phyloP scores from a whole-genome alignment of 2,888 invertebrate genomes.

The Drosophila vallismaia region DNA sequence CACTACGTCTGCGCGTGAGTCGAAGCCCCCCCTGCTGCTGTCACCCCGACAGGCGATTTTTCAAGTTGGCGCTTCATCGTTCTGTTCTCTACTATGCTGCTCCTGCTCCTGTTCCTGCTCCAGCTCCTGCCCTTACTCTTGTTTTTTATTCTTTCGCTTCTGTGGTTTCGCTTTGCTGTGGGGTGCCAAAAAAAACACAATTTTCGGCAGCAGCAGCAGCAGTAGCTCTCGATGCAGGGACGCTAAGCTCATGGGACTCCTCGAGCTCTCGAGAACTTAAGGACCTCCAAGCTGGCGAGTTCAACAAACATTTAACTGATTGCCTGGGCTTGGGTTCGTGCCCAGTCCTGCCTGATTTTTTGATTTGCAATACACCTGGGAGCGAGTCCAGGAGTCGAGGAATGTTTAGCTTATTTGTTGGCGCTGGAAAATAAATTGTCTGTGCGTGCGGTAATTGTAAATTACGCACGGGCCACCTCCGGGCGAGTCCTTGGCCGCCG shows the following conservation, averaged over 20 bases:
- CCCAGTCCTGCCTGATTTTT: constrained; percentile 61
- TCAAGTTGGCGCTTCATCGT: constrained; percentile 73
- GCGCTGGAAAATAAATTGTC: constrained; percentile 81
- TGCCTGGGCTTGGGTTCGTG: constrained; percentile 74
- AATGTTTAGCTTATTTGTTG: constrained; percentile 73
- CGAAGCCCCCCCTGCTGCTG: constrained; percentile 8
- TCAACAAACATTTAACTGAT: constrained; percentile 81
- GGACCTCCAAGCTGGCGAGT: constrained; percentile 63
- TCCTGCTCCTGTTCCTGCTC: constrained; percentile 19
- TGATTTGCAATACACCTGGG: constrained; percentile 83
- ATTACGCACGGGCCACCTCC: constrained; percentile 58
- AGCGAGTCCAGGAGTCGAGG: constrained; percentile 63
- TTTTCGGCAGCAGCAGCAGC: constrained; percentile 36
- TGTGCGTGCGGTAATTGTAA: constrained; percentile 83
- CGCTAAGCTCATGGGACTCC: constrained; percentile 40
- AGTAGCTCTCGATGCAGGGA: background rate
- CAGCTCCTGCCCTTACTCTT: constrained; percentile 46
- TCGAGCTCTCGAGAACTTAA: constrained; percentile 39
- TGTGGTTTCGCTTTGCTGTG: constrained; percentile 46
- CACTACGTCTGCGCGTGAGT: constrained; percentile 70
- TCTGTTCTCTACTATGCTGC: constrained; percentile 18
- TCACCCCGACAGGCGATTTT: constrained; percentile 72
- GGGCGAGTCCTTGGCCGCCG: background rate
- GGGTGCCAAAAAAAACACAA: constrained; percentile 61
- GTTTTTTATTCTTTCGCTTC: constrained; percentile 32